Conservation (phyloP, 2,113 vertebrate species). For the Chascanopsetta lugubris region DNA sequence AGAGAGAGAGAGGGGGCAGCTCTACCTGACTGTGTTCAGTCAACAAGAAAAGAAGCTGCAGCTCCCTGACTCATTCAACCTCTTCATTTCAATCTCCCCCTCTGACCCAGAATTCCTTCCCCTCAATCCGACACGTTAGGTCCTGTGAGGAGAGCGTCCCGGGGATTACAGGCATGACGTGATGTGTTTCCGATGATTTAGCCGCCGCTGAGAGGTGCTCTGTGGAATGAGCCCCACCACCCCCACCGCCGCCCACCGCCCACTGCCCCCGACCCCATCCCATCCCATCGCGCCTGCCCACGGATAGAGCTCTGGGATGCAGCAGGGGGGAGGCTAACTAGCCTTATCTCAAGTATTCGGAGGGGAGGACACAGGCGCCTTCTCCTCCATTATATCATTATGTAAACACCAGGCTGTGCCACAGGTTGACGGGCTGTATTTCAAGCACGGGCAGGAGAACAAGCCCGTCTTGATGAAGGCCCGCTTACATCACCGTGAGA, state of each 20-base stretch:
- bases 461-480: conserved; percentile 63
- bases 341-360: conserved; percentile 79
- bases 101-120: conserved; percentile 45
- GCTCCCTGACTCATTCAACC: conserved; percentile 43
- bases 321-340: conserved; percentile 58
- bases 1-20: conserved; percentile 38
- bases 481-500: conserved; percentile 69
- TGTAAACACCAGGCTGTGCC: conserved; percentile 69
- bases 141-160: conserved; percentile 46
- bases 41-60: conserved; percentile 52
- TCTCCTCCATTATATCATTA: conserved; percentile 78
- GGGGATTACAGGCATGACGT: conserved; percentile 61
- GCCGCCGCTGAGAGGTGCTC: conserved; percentile 59
- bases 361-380: conserved; percentile 74
- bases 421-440: conserved; percentile 69
- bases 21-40: conserved; percentile 52
- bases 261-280: too few species aligned
- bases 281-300: conserved; percentile 56
- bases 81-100: conserved; percentile 54
- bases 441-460: conserved; percentile 65
- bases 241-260: too few species aligned
- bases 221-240: conserved; percentile 72
- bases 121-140: conserved; percentile 40
- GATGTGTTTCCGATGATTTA: conserved; percentile 71
- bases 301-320: conserved; percentile 55